These are phyloP conservation scores for Chrysolophus pictus DNA, from an alignment of 2,797 vertebrate species.

Conservation along the genomic window DNA sequence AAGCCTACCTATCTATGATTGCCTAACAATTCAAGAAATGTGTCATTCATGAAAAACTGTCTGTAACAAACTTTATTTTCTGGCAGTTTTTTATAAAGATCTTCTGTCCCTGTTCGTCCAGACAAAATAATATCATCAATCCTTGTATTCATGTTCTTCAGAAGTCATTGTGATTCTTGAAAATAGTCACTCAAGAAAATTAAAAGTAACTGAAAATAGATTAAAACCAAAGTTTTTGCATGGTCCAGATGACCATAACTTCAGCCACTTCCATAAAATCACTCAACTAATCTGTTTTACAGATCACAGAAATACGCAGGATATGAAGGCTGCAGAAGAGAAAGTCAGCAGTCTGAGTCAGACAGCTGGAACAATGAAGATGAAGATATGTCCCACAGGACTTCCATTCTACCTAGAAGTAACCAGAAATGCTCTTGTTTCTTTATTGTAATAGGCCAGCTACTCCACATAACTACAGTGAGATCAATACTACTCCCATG, in stretches of 20 bases:
- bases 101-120: background rate
- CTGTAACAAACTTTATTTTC: background rate
- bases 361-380: slow-evolving; percentile 84
- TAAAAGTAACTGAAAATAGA: background rate
- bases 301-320: slow-evolving; percentile 30
- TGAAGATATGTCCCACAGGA: slow-evolving; percentile 67
- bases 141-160: background rate
- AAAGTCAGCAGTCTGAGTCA: slow-evolving; percentile 74
- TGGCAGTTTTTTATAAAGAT: background rate
- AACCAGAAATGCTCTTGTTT: slow-evolving; percentile 15
- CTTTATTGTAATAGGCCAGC: background rate
- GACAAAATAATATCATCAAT: background rate
- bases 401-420: slow-evolving; percentile 73
- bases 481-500: background rate
- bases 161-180: background rate
- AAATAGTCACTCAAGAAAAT: background rate
- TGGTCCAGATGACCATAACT: background rate
- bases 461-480: background rate
- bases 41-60: background rate
- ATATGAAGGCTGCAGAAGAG: slow-evolving; percentile 58
- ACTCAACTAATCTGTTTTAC: slow-evolving; percentile 20
- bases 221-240: background rate
- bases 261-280: background rate
- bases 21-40: background rate
- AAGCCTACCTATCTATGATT: background rate